Evolutionary conservation across 2,113 vertebrate genomes (phyloP).

Genomic region (Nerophis lumbriciformis): DNA sequence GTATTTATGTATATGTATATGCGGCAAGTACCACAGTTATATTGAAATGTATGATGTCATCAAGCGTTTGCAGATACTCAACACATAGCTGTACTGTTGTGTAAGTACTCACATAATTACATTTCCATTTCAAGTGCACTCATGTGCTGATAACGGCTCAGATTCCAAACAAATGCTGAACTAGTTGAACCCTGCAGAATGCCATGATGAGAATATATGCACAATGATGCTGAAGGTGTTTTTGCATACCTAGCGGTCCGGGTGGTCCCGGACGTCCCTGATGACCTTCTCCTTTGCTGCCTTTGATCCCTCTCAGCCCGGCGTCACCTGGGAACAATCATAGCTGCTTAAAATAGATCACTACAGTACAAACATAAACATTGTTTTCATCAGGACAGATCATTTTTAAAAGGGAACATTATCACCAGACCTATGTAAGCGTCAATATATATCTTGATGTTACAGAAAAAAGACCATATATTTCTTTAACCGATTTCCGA

Average conservation of each 20-base stretch:
- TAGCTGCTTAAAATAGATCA: conserved; percentile 1
- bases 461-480: too few species aligned
- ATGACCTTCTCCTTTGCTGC: conserved; percentile 69
- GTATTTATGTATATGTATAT: too few species aligned
- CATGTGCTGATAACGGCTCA: conserved; percentile 3
- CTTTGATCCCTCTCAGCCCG: conserved; percentile 69
- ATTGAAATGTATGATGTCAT: too few species aligned
- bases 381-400: too few species aligned
- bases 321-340: conserved; percentile 58
- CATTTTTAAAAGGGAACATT: too few species aligned
- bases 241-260: conserved; percentile 66
- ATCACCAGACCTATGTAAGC: too few species aligned
- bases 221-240: neutral
- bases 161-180: conserved; percentile 7
- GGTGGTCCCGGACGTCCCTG: conserved; percentile 65
- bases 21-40: too few species aligned
- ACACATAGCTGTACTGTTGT: conserved; percentile 7
- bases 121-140: conserved; percentile 12
- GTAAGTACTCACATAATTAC: conserved; percentile 1
- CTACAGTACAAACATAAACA: neutral
- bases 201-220: neutral
- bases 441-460: too few species aligned
- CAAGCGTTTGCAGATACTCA: neutral
- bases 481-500: too few species aligned
- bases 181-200: neutral